A percentile compares a stretch with the other conserved stretches of the same genome.
phyloP scores from a whole-genome alignment of 1,140 invertebrate species.

The Maniola jurtina region DNA sequence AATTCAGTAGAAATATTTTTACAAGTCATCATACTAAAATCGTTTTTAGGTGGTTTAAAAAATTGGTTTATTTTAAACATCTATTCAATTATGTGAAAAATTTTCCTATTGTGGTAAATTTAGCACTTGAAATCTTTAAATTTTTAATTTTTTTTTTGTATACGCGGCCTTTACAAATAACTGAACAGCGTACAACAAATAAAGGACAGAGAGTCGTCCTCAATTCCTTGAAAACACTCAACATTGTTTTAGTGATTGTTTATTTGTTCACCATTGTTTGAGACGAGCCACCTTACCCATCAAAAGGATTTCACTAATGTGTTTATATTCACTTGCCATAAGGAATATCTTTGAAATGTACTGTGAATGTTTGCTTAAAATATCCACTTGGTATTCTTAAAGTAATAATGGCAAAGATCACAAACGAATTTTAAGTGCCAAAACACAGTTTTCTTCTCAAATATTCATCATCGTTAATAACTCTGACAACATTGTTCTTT shows the following conservation, averaged over 20 bases:
- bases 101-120: too few relatives aligned
- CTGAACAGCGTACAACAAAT: too few relatives aligned
- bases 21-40: too few relatives aligned
- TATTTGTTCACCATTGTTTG: slow-evolving; percentile 41
- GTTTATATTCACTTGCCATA: slow-evolving; percentile 43
- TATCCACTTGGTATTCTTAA: not conserved
- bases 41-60: not conserved
- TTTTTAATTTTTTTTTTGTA: too few relatives aligned
- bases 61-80: too few relatives aligned
- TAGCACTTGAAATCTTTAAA: too few relatives aligned
- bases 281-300: slow-evolving; percentile 48
- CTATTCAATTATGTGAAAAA: too few relatives aligned
- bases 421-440: not conserved
- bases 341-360: slow-evolving; percentile 29
- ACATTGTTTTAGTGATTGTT: slow-evolving; percentile 43
- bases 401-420: not conserved
- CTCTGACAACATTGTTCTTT: not conserved
- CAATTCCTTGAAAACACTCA: slow-evolving; percentile 26
- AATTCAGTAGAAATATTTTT: too few relatives aligned
- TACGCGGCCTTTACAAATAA: too few relatives aligned
- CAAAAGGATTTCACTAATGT: slow-evolving; percentile 46
- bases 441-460: not conserved
- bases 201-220: not conserved
- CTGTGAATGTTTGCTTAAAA: slow-evolving; percentile 2
- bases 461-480: not conserved